A percentile compares a stretch with the other conserved stretches of the same genome.
Evolutionary conservation across 2,888 invertebrate genomes (phyloP).

Genomic region (Emmelina monodactyla): DNA sequence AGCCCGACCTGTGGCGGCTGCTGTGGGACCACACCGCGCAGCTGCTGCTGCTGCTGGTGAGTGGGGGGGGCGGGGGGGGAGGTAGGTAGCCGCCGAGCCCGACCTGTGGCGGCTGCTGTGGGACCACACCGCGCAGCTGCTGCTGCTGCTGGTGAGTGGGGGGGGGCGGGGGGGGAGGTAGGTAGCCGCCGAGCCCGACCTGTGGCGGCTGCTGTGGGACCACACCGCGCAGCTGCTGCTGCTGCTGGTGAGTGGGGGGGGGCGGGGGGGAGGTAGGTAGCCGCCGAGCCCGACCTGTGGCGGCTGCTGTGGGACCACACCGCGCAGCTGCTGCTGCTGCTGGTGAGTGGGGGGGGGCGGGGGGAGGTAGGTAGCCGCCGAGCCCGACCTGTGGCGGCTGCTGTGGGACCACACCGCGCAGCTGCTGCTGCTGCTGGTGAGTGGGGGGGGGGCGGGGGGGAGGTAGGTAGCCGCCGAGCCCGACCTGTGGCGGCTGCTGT

Average conservation of each 20-base stretch:
- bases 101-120: conserved; percentile 93
- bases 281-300: conserved; percentile 77
- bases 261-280: too few species aligned
- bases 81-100: conserved; percentile 59
- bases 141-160: neutral
- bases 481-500: conserved; percentile 90
- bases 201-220: conserved; percentile 94
- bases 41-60: conserved; percentile 1
- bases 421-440: conserved; percentile 1
- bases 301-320: conserved; percentile 93
- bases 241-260: neutral
- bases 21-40: conserved; percentile 85
- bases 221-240: conserved; percentile 66
- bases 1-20: conserved; percentile 87
- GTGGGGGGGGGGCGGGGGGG: too few species aligned
- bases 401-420: conserved; percentile 85
- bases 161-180: too few species aligned
- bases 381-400: conserved; percentile 87
- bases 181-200: conserved; percentile 69
- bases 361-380: too few species aligned
- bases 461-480: conserved; percentile 62
- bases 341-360: too few species aligned
- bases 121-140: conserved; percentile 76
- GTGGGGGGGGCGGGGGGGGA: too few species aligned
- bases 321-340: conserved; percentile 28